phyloP scores from a whole-genome alignment of 2,888 invertebrate genomes.

The Dolomedes plantarius region DNA sequence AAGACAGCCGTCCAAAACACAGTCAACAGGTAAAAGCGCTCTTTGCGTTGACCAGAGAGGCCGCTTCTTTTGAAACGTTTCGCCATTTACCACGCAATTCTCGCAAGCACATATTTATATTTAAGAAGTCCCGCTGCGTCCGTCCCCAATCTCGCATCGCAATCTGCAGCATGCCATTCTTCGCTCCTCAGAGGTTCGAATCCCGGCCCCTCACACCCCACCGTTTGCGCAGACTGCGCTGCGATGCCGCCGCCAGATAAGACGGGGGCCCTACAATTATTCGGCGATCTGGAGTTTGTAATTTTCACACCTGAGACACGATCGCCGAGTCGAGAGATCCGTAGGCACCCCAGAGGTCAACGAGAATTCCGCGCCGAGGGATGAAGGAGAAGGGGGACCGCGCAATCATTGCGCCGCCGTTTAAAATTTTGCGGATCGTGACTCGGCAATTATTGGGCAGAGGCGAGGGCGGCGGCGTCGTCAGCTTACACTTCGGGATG shows the following conservation, averaged over 20 bases:
- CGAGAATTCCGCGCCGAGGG: conserved; percentile 24
- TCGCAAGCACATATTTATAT: background rate
- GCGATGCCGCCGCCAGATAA: conserved; percentile 60
- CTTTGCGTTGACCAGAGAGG: too few relatives aligned
- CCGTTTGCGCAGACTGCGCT: conserved; percentile 5
- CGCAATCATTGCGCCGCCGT: background rate
- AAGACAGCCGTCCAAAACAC: too few relatives aligned
- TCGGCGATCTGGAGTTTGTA: conserved; percentile 60
- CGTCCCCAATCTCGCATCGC: background rate
- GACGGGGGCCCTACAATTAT: conserved; percentile 43
- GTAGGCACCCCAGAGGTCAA: conserved; percentile 32
- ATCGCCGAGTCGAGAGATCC: conserved; percentile 29
- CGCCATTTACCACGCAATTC: too few relatives aligned
- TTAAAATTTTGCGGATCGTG: background rate
- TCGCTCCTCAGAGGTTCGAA: background rate
- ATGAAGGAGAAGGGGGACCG: conserved; percentile 19
- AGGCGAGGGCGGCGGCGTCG: background rate
- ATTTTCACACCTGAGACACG: conserved; percentile 71
- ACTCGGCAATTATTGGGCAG: background rate
- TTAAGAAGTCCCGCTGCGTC: conserved; percentile 16
- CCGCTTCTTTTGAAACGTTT: too few relatives aligned
- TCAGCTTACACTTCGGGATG: too few relatives aligned
- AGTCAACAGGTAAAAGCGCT: too few relatives aligned
- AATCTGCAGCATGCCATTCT: background rate
- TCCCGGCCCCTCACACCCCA: conserved; percentile 9